Base-by-base conservation (phyloP, 1,140 invertebrate genomes). In the Psilanteris sp. region DNA sequence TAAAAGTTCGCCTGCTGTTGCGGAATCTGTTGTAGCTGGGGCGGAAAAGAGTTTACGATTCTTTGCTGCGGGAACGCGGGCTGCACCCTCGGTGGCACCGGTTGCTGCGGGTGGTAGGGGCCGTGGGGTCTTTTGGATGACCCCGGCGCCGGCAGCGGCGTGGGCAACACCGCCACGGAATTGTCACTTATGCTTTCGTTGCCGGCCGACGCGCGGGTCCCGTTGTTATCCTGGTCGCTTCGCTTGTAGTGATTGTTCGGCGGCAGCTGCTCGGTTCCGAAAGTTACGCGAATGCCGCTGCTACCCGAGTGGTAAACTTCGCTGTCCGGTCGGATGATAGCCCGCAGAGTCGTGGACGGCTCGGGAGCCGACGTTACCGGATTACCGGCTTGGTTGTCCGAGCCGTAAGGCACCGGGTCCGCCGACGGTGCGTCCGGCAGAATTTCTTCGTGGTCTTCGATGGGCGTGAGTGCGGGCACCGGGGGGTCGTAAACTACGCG, bases 281-380 rank as follows among this genome's bases (percentile, higher is more conserved):
- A 94, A 15, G 93, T 94, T 3, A 94, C 91, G 75, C 93, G 92
- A 6, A 94, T 92, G 15, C 92, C 93, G 55, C 92, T 93, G 62
- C 93, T 93, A 54, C 93, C 91, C 0, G 86, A 80, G 77, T 95
- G 94, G 77, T 93, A 95, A 13, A 91, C 89, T 82, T 96, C 94
- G 3, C 94, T 95, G 71, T 96, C 94, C 0, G 94, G 94, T 73
- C 93, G 92, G 36, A 96, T 96, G 15, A 96, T 93, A 0, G 95
- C 92, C 81, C 94, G 89, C 22, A 95, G 83, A 1, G 94, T 96
- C 6, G 95, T 96, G 6, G 93, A 90, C 0, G 91, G 91, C 48
- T 82, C 84, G 0, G 79, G 14, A 0, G 70, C 26, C 10, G 77
- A 77, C 37, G 78, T 57, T n/a, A 79, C 78, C 0, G 80, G 80